Percentiles rank a stretch among this genome's conserved stretches.
phyloP scores from a whole-genome alignment of 1,140 invertebrate species.

The Eumaeus atala region DNA sequence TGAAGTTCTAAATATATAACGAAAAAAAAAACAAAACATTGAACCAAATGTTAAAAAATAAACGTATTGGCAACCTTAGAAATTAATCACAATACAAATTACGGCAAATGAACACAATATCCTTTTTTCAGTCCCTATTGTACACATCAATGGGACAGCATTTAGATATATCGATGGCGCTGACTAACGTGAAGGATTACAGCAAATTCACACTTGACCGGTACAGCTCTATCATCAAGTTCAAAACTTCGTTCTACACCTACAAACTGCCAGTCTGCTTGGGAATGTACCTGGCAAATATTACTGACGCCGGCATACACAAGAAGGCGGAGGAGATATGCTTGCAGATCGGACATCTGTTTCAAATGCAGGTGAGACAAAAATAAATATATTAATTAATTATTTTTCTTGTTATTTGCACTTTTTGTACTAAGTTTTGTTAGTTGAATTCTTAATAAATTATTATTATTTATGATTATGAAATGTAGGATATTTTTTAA shows the following conservation, averaged over 20 bases:
- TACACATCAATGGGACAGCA: constrained; percentile 85
- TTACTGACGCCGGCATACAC: constrained; percentile 79
- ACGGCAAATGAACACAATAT: too few relatives aligned
- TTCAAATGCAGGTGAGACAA: constrained; percentile 86
- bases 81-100: too few relatives aligned
- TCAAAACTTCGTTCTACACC: constrained; percentile 93
- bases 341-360: constrained; percentile 91
- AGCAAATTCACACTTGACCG: constrained; percentile 83
- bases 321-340: constrained; percentile 83
- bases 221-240: constrained; percentile 90
- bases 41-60: too few relatives aligned
- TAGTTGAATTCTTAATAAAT: too few relatives aligned
- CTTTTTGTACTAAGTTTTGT: not conserved
- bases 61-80: too few relatives aligned
- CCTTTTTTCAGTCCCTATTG: constrained; percentile 53
- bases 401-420: not conserved
- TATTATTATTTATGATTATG: too few relatives aligned
- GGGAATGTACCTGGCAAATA: constrained; percentile 86
- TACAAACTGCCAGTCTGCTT: constrained; percentile 88
- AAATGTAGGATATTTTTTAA: too few relatives aligned
- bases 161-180: constrained; percentile 78
- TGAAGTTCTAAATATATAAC: too few relatives aligned
- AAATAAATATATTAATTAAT: too few relatives aligned
- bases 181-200: constrained; percentile 75
- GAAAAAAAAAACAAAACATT: too few relatives aligned